Percentiles rank a stretch among this genome's conserved stretches.
Conservation (phyloP, 2,113 vertebrate species). For the Lethenteron reissneri region DNA sequence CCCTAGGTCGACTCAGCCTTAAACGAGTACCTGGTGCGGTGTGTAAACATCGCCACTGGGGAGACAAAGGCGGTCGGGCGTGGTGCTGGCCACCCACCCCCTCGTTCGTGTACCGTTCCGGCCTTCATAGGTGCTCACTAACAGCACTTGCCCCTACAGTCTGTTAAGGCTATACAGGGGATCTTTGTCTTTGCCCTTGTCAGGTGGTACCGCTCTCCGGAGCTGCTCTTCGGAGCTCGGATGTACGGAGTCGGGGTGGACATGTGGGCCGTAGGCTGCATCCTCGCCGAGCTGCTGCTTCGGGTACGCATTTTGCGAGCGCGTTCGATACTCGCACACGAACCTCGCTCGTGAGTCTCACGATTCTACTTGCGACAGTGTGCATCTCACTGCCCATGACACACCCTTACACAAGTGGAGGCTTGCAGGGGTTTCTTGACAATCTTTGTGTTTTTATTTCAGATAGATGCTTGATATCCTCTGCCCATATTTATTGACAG, state of each 20-base stretch:
- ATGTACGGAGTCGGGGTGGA: constrained; percentile 96
- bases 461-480: not conserved
- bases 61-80: no score
- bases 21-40: no score
- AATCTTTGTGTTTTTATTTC: not conserved
- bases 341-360: not conserved
- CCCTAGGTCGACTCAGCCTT: no score
- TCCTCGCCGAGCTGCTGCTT: constrained; percentile 75
- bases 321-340: not conserved
- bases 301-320: constrained; percentile 31
- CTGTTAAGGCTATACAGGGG: no score
- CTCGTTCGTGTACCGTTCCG: no score
- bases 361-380: not conserved
- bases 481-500: no score
- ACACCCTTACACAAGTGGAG: not conserved
- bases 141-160: no score
- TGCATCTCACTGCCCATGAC: not conserved
- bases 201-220: constrained; percentile 89
- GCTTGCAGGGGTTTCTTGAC: not conserved
- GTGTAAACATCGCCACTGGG: no score
- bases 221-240: constrained; percentile 75
- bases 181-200: constrained; percentile 10
- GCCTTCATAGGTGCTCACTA: no score
- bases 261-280: constrained; percentile 98
- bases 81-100: no score